Evolutionary conservation across 1,140 invertebrate genomes (phyloP).

Genomic region (Orchestia grillus): DNA sequence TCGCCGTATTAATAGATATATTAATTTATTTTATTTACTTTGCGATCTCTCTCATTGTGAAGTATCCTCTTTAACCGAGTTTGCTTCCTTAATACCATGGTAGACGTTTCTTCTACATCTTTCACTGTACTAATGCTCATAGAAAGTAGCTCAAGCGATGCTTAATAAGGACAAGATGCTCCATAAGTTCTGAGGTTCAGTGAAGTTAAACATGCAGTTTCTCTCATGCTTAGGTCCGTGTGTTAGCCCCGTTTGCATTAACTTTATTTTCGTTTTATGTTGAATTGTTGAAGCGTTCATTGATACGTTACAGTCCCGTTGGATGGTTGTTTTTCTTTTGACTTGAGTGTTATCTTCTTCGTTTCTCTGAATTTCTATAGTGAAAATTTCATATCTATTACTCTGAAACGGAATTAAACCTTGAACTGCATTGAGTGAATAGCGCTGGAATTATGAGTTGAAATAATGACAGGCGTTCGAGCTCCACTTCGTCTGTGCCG

Average conservation of each 20-base stretch:
- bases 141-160: background rate
- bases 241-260: background rate
- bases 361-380: background rate
- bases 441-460: background rate
- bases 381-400: background rate
- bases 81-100: background rate
- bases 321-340: background rate
- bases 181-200: background rate
- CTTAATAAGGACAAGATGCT: background rate
- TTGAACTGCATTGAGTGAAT: background rate
- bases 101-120: background rate
- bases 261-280: background rate
- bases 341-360: background rate
- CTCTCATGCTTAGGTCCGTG: background rate
- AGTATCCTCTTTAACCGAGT: background rate
- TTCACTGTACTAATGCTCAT: background rate
- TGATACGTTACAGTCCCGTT: background rate
- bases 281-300: background rate
- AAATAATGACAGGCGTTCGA: background rate
- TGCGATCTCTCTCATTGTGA: background rate
- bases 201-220: background rate
- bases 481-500: background rate
- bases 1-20: background rate
- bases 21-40: background rate
- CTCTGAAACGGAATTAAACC: background rate